phyloP scores from a whole-genome alignment of 2,888 invertebrate species.

The Luperina nickerlii region DNA sequence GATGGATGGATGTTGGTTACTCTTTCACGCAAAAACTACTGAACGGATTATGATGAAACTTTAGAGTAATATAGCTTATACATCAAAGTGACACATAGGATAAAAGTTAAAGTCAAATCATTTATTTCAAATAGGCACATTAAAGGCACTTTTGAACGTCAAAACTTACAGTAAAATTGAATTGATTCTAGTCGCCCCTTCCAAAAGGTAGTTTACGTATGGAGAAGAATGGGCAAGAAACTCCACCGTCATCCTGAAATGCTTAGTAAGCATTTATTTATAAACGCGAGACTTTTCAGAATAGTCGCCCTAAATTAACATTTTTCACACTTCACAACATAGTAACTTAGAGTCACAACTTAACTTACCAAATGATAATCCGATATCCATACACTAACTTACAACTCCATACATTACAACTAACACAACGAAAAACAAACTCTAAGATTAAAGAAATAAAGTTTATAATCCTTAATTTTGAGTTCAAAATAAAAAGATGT shows the following conservation, averaged over 20 bases:
- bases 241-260: constrained; percentile 12
- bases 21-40: no score
- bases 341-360: constrained; percentile 35
- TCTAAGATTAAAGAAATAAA: accelerated
- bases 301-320: constrained; percentile 28
- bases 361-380: constrained; percentile 47
- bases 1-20: no score
- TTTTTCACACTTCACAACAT: constrained; percentile 52
- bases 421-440: constrained; percentile 21
- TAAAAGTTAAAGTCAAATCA: no score
- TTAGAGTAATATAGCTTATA: no score
- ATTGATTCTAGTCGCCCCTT: no score
- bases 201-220: no score
- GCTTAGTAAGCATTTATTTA: constrained; percentile 13
- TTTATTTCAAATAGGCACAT: no score
- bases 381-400: constrained; percentile 39
- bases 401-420: constrained; percentile 40
- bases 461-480: constrained; percentile 30
- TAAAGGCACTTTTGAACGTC: no score
- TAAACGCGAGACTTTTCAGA: background rate
- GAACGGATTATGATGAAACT: no score
- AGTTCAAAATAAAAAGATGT: constrained; percentile 60
- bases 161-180: no score
- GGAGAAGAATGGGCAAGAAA: no score
- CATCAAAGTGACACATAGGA: no score